A percentile compares a stretch with the other conserved stretches of the same genome.
Conservation (phyloP, 2,113 vertebrate species). For the Odobenus rosmarus region DNA sequence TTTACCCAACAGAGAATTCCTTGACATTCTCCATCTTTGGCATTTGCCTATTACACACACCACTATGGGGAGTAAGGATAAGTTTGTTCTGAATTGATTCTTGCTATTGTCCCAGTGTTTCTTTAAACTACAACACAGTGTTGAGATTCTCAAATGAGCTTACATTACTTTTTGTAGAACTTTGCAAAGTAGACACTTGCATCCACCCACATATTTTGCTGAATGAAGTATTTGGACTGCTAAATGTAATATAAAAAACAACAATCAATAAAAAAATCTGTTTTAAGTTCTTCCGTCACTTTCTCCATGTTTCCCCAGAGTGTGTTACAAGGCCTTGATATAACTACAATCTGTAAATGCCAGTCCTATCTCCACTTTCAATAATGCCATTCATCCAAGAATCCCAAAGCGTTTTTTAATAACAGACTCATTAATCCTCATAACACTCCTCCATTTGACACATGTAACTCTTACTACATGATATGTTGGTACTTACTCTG, state of each 20-base stretch:
- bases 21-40: background rate
- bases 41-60: background rate
- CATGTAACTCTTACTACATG: conserved; percentile 76
- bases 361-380: conserved; percentile 63
- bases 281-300: conserved; percentile 44
- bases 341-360: conserved; percentile 60
- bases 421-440: conserved; percentile 80
- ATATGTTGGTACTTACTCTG: conserved; percentile 79
- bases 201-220: conserved; percentile 24
- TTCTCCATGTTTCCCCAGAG: conserved; percentile 72
- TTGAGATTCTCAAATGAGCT: background rate
- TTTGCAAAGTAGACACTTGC: background rate
- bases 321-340: conserved; percentile 53
- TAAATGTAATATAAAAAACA: conserved; percentile 38
- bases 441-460: conserved; percentile 81
- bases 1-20: conserved; percentile 37
- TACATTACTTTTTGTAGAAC: background rate
- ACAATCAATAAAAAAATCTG: conserved; percentile 47
- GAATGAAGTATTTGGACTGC: conserved; percentile 39
- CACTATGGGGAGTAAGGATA: background rate
- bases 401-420: conserved; percentile 77
- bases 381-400: conserved; percentile 72
- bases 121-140: background rate
- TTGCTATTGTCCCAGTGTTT: background rate
- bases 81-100: background rate